These are phyloP conservation scores for Dilophus febrilis DNA, from an alignment of 2,888 invertebrate species.

Conservation along the genomic window DNA sequence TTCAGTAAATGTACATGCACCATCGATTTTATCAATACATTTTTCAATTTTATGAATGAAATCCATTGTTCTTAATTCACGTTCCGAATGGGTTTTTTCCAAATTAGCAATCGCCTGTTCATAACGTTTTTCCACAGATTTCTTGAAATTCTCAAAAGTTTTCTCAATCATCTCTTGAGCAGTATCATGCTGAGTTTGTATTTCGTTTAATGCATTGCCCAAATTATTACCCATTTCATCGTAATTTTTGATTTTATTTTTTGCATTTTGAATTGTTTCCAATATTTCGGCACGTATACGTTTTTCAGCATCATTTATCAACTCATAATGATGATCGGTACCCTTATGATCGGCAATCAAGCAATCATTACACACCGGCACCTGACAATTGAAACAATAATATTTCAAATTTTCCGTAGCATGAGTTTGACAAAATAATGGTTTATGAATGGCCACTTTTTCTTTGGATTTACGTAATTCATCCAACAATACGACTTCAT, in stretches of 20 bases:
- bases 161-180: constrained; percentile 69
- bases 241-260: constrained; percentile 56
- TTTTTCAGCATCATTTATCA: constrained; percentile 61
- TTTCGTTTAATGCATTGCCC: constrained; percentile 63
- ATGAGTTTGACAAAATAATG: constrained; percentile 69
- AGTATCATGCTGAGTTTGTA: constrained; percentile 74
- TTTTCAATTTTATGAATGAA: constrained; percentile 67
- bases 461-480: constrained; percentile 60
- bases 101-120: constrained; percentile 59
- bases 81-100: constrained; percentile 59
- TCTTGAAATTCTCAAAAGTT: constrained; percentile 62
- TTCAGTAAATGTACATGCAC: constrained; percentile 70
- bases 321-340: constrained; percentile 67
- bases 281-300: constrained; percentile 62
- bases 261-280: constrained; percentile 55
- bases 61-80: constrained; percentile 82
- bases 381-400: constrained; percentile 75
- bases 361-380: constrained; percentile 78
- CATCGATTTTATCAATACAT: constrained; percentile 67
- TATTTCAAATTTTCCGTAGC: constrained; percentile 69
- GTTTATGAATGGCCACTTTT: constrained; percentile 73
- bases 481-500: constrained; percentile 77
- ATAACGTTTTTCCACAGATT: constrained; percentile 61
- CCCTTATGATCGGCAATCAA: constrained; percentile 66
- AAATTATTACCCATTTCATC: constrained; percentile 57